Evolutionary conservation across 2,797 vertebrate genomes (phyloP), one percentile per base, ranked within the genome.

Genomic region (Myotis myotis): DNA sequence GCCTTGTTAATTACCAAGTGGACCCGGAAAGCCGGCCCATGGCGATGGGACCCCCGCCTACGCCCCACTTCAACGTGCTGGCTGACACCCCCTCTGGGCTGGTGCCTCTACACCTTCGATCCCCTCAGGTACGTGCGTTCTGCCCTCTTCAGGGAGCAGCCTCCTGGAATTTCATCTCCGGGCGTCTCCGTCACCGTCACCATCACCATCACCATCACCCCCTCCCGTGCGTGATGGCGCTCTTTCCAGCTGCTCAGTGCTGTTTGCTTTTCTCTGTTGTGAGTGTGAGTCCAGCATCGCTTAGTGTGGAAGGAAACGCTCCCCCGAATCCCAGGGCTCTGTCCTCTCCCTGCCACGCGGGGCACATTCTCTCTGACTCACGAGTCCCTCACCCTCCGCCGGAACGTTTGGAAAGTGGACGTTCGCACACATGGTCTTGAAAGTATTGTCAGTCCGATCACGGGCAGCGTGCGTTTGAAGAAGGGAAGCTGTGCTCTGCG

Each of bases 1-100:
- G 99, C 33, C 98, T 99, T 89, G 99, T 99, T 55, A 99, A 99
- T 97, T 99, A 99, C 97, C 99, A 99, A 93, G 99, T 99, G 62
- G 99, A 99, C 51, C 98, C 99, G 0, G 99, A 99, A 53, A 99
- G 99, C 95, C 98, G 99, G 5, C 99, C 99, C 0, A 98, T 99
- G 97, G 99, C 99, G 0, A 99, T 99, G 99, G 99, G 99, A 0
- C 99, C 99, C 3, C 99, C 99, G 4, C 99, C 99, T 0, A 99
- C 99, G 3, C 99, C 99, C 64, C 99, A 99, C 96, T 99, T 99
- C 98, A 99, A 99, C 0, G 99, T 99, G 17, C 98, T 99, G 92
- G 99, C 99, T 0, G 99, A 99, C 96, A 99, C 99, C 0, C 99
- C 99, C 2, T 99, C 99, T 0, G 99, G 99, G 19, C 99, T 99